A percentile compares a stretch with the other conserved stretches of the same genome.
phyloP scores from a whole-genome alignment of 1,140 invertebrate genomes.

The Phortica variegata region DNA sequence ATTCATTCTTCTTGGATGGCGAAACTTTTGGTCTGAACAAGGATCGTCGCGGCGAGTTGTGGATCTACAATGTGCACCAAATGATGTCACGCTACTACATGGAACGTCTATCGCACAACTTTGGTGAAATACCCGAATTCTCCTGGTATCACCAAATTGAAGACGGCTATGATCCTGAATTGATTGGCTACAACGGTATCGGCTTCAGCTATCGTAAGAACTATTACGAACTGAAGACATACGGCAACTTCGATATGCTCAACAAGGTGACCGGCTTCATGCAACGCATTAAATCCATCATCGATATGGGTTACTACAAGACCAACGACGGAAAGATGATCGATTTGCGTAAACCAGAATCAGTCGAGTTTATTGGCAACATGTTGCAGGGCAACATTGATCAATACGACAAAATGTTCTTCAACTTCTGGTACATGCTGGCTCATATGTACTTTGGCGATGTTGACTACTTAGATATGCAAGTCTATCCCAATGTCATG shows the following conservation, averaged over 20 bases:
- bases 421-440: conserved; percentile 53
- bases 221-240: conserved; percentile 40
- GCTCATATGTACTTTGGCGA: conserved; percentile 44
- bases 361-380: conserved; percentile 62
- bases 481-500: conserved; percentile 59
- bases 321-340: conserved; percentile 58
- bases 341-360: conserved; percentile 58
- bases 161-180: conserved; percentile 67
- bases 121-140: conserved; percentile 64
- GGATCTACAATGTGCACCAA: conserved; percentile 65
- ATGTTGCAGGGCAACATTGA: conserved; percentile 61
- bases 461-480: conserved; percentile 47
- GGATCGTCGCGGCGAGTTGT: conserved; percentile 65
- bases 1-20: conserved; percentile 64
- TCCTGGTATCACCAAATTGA: conserved; percentile 61
- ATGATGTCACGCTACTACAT: conserved; percentile 67
- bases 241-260: conserved; percentile 41
- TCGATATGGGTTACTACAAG: conserved; percentile 65
- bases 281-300: conserved; percentile 63
- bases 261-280: conserved; percentile 59
- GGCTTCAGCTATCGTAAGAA: conserved; percentile 63
- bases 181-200: conserved; percentile 67
- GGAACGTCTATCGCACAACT: conserved; percentile 67
- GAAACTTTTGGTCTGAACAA: conserved; percentile 58
- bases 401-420: conserved; percentile 56